Evolutionary conservation across 2,797 vertebrate genomes (phyloP).

Genomic region (Typhlichthys eigenmanni): DNA sequence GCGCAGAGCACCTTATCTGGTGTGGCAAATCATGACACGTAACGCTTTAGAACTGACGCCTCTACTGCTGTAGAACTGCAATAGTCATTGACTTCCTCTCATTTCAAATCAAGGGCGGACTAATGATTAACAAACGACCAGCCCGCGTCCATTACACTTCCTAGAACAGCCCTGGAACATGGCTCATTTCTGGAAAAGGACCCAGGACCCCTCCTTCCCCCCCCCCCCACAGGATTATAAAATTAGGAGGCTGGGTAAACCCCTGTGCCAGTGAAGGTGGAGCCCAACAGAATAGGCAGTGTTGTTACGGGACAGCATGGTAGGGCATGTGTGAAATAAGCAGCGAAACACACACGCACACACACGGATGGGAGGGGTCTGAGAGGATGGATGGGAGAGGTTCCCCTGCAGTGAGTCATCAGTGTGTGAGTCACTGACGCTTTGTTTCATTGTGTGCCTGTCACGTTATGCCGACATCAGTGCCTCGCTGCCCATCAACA

Average conservation of each 20-base stretch:
- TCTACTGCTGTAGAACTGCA: no score
- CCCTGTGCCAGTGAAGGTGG: constrained; percentile 32
- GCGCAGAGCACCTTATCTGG: no score
- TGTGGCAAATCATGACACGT: no score
- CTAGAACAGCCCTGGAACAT: no score
- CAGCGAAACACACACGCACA: constrained; percentile 37
- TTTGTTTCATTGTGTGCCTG: constrained; percentile 75
- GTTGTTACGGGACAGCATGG: constrained; percentile 68
- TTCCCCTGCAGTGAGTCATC: constrained; percentile 77
- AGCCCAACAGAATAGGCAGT: constrained; percentile 52
- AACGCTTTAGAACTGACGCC: no score
- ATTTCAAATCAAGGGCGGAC: no score
- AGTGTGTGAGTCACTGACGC: constrained; percentile 78
- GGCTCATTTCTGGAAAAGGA: no score
- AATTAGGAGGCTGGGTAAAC: constrained; percentile 7
- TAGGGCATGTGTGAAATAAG: constrained; percentile 51
- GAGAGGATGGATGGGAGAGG: constrained; percentile 70
- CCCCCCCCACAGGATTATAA: no score
- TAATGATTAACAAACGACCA: no score
- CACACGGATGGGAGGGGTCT: constrained; percentile 33
- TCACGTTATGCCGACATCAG: constrained; percentile 76
- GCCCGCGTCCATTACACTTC: no score
- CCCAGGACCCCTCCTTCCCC: no score
- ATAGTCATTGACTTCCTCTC: no score
- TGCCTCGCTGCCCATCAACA: constrained; percentile 50